phyloP scores from a whole-genome alignment of 37 sponge, comb jelly and placozoan genomes.

The Chondrilla cf. caribensis region DNA sequence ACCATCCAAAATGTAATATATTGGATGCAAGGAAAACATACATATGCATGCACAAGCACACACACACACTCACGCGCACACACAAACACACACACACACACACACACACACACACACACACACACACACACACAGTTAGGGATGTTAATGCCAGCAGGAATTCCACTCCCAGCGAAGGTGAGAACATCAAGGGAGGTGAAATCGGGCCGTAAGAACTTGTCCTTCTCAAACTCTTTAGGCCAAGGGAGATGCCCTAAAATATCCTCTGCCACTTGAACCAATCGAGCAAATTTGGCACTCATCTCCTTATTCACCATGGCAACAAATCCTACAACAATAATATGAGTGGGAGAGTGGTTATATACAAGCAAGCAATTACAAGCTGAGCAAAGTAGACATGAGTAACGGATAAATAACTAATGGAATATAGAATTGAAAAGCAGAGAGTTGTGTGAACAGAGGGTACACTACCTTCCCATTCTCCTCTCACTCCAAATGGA shows the following conservation, averaged over 20 bases:
- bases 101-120: constrained; percentile 7
- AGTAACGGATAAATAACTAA: background rate
- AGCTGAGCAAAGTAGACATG: too few species aligned
- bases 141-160: constrained; percentile 92
- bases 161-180: constrained; percentile 79
- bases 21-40: too few species aligned
- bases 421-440: too few species aligned
- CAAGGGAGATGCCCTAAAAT: constrained; percentile 75
- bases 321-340: constrained; percentile 74
- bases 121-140: constrained; percentile 79
- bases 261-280: constrained; percentile 70
- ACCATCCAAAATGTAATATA: too few species aligned
- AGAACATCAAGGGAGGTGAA: constrained; percentile 92
- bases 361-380: background rate
- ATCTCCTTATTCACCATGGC: constrained; percentile 89
- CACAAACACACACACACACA: background rate
- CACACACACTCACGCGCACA: background rate
- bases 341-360: background rate
- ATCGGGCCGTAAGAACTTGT: constrained; percentile 80
- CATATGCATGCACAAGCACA: background rate
- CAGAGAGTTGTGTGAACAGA: too few species aligned
- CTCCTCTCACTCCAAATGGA: constrained; percentile 91
- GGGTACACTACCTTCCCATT: constrained; percentile 81
- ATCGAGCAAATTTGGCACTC: constrained; percentile 78
- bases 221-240: constrained; percentile 84